These are phyloP conservation scores for Caenorhabditis japonica DNA, from an alignment of 2,888 invertebrate genomes.

Conservation along the genomic window DNA sequence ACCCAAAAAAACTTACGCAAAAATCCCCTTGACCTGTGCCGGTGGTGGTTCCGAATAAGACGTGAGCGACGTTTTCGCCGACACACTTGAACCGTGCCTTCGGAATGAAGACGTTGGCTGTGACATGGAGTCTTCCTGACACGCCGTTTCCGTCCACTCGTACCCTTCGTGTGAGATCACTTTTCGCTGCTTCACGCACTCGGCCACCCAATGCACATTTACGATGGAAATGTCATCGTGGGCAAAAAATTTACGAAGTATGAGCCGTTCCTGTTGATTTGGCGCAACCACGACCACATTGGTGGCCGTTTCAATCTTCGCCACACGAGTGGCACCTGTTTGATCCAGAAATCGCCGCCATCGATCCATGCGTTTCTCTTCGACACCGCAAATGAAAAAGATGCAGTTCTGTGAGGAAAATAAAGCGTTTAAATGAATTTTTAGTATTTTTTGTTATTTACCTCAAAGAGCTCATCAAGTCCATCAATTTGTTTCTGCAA, in stretches of 20 bases:
- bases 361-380: slow-evolving; percentile 26
- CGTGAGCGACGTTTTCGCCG: no score
- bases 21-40: neutral
- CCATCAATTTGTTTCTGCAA: slow-evolving; percentile 9
- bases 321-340: slow-evolving; percentile 56
- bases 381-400: slow-evolving; percentile 26
- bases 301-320: slow-evolving; percentile 52
- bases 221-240: slow-evolving; percentile 52
- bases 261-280: slow-evolving; percentile 14
- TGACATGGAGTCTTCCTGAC: no score
- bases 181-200: slow-evolving; percentile 47
- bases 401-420: slow-evolving; percentile 18
- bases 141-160: no score
- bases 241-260: slow-evolving; percentile 12
- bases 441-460: no score
- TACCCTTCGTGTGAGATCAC: no score
- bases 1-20: slow-evolving; percentile 7
- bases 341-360: slow-evolving; percentile 48
- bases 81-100: no score
- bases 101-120: no score
- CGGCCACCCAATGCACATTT: slow-evolving; percentile 52
- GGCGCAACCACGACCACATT: slow-evolving; percentile 55
- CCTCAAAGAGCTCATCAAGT: slow-evolving; percentile 49
- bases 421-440: no score
- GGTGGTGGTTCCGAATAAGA: slow-evolving; percentile 1